phyloP scores from a whole-genome alignment of 2,888 invertebrate genomes.

The Lochmaea capreae region DNA sequence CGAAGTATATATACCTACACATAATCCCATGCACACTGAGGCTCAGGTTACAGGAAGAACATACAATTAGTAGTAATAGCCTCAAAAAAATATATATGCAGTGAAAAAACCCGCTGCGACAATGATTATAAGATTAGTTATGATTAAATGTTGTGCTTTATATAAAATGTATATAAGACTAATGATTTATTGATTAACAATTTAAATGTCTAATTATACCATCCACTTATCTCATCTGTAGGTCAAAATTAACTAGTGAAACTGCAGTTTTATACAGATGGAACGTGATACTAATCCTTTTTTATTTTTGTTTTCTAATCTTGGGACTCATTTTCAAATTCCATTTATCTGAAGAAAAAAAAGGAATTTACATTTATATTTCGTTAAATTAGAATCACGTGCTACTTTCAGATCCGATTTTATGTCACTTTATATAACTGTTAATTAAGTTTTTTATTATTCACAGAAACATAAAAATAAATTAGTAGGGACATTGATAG shows the following conservation, averaged over 20 bases:
- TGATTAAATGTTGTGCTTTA: no score
- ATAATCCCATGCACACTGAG: no score
- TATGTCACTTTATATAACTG: background rate
- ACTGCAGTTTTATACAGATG: background rate
- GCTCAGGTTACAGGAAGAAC: no score
- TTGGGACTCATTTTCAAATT: background rate
- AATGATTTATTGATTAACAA: no score
- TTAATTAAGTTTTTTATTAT: constrained; percentile 6
- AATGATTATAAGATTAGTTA: no score
- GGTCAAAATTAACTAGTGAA: background rate
- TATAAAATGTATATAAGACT: no score
- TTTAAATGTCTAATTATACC: no score
- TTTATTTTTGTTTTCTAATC: background rate
- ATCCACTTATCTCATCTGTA: background rate
- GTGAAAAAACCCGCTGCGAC: no score
- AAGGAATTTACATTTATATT: constrained; percentile 11
- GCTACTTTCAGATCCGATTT: constrained; percentile 8
- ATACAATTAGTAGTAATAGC: no score
- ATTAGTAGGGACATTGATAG: background rate
- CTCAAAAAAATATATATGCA: no score
- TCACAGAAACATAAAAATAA: constrained; percentile 4
- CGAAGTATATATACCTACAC: no score
- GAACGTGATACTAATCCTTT: background rate
- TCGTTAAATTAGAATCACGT: constrained; percentile 13
- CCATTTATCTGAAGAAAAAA: background rate